These are phyloP conservation scores for Danionella dracula DNA, from an alignment of 2,797 vertebrate species.

Conservation along the genomic window DNA sequence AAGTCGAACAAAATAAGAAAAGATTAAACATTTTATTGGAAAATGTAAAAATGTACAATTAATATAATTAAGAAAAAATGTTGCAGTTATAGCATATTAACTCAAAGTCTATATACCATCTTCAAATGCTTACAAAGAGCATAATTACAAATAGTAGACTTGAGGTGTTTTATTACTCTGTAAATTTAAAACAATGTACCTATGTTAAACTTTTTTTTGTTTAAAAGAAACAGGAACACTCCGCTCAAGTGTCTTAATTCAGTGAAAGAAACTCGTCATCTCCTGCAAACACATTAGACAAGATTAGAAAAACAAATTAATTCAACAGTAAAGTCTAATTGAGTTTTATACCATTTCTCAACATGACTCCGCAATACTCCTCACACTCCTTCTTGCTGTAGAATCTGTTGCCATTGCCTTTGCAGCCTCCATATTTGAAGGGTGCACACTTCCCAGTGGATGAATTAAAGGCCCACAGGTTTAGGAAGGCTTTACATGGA, in stretches of 20 bases:
- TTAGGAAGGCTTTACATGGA: conserved; percentile 56
- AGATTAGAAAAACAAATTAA: background rate
- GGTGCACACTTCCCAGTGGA: conserved; percentile 70
- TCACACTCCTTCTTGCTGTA: conserved; percentile 90
- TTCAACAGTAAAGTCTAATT: background rate
- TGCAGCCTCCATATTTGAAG: conserved; percentile 75
- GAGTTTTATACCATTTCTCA: conserved; percentile 66
- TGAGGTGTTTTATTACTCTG: too few species aligned
- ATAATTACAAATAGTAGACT: too few species aligned
- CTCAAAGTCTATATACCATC: too few species aligned
- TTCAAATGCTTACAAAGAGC: too few species aligned
- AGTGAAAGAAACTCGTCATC: conserved; percentile 52
- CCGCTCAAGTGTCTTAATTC: conserved; percentile 42
- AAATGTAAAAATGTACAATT: too few species aligned
- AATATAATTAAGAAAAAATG: too few species aligned
- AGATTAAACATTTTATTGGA: too few species aligned
- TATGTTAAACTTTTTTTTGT: background rate
- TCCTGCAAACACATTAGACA: conserved; percentile 37
- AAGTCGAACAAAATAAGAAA: too few species aligned
- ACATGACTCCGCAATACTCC: conserved; percentile 80
- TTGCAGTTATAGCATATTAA: too few species aligned
- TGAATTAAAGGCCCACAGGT: conserved; percentile 79
- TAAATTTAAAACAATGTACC: too few species aligned
- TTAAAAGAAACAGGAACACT: background rate
- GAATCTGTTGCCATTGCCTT: conserved; percentile 88